Conservation (phyloP, 2,113 vertebrate genomes). For the Diadophis punctatus region DNA sequence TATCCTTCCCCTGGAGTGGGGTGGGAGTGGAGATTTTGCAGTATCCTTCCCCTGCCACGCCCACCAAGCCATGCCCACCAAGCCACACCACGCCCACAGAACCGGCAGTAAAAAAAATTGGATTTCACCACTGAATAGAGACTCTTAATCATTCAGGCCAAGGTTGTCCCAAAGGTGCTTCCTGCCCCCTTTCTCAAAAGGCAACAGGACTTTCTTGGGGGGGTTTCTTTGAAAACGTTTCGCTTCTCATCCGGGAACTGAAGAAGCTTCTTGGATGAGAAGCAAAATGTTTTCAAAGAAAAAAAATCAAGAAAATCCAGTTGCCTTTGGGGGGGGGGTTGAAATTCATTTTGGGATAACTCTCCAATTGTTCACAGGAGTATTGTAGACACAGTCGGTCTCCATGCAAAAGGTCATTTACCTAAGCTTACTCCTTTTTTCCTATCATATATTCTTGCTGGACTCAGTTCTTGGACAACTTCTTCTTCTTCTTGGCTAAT, state of each 20-base stretch:
- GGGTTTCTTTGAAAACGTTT: background rate
- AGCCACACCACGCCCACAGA: no score
- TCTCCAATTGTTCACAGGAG: background rate
- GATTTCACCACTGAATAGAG: background rate
- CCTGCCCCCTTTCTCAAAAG: background rate
- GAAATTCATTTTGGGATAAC: background rate
- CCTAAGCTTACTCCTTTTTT: background rate
- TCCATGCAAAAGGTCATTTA: background rate
- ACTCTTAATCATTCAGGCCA: background rate
- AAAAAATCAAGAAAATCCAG: background rate
- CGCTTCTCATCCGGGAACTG: background rate
- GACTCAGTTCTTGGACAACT: background rate
- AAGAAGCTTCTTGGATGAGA: background rate
- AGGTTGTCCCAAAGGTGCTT: background rate
- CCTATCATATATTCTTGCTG: background rate
- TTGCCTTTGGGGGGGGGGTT: background rate
- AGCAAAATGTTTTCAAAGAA: background rate
- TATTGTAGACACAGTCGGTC: background rate
- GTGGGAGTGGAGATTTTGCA: no score
- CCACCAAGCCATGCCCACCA: no score
- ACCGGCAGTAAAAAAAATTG: no score
- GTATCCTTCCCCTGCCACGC: no score
- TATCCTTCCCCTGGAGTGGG: no score
- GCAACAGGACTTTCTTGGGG: background rate
- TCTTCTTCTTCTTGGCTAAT: background rate